These are phyloP conservation scores for Leptodactylus fallax DNA, from an alignment of 2,797 vertebrate genomes.

Conservation along the genomic window DNA sequence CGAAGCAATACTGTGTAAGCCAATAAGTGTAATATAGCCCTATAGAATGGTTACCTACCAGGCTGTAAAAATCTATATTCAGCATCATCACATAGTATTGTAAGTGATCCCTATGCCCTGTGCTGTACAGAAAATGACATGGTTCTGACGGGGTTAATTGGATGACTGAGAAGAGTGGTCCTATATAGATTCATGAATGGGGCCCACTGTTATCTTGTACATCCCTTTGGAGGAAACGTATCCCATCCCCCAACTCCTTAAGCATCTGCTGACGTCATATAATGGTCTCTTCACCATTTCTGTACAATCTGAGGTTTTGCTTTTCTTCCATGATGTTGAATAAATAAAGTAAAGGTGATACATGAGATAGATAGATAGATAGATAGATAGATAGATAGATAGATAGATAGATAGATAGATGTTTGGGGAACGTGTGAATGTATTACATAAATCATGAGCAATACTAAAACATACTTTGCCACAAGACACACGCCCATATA, in stretches of 20 bases:
- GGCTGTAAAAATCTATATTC: no score
- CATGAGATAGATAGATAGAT: no score
- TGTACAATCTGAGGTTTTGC: neutral
- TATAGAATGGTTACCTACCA: neutral
- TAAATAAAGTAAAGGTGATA: neutral
- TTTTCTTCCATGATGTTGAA: neutral
- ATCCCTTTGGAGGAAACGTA: slow-evolving; percentile 19
- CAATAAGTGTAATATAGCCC: no score
- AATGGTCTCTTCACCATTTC: slow-evolving; percentile 13
- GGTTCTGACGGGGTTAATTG: neutral
- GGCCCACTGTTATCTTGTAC: slow-evolving; percentile 17
- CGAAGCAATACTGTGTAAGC: neutral
- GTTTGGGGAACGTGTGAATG: no score
- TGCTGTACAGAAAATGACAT: no score
- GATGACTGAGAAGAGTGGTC: neutral
- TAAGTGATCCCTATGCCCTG: no score
- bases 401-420: neutral
- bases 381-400: neutral
- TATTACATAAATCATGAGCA: no score
- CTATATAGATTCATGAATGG: neutral
- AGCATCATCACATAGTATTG: no score
- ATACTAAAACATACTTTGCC: no score
- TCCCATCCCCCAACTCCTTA: slow-evolving; percentile 46
- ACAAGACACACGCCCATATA: no score
- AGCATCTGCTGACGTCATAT: slow-evolving; percentile 51